These are phyloP conservation scores for Nematostella vectensis DNA, from an alignment of 92 coral and sea anemone genomes.

Conservation along the genomic window DNA sequence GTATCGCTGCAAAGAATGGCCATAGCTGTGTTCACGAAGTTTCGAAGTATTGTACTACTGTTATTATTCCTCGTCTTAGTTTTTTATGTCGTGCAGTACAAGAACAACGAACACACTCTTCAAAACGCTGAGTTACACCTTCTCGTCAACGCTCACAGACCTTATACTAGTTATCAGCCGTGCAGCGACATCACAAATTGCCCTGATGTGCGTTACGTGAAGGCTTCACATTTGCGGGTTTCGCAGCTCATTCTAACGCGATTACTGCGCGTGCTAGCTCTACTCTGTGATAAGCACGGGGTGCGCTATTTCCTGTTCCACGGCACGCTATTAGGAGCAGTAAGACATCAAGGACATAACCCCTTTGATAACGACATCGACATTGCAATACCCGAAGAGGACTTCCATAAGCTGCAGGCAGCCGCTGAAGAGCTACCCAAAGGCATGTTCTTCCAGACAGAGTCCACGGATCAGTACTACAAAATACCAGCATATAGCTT, in stretches of 20 bases:
- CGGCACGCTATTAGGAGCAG: conserved; percentile 41
- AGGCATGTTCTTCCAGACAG: conserved; percentile 39
- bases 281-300: conserved; percentile 26
- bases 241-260: conserved; percentile 39
- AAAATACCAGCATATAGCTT: neutral
- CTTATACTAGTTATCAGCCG: neutral
- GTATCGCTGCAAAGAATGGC: too few species aligned
- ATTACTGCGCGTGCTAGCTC: conserved; percentile 20
- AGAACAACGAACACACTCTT: too few species aligned
- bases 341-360: conserved; percentile 24
- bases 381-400: conserved; percentile 14
- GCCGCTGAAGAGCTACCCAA: conserved; percentile 27
- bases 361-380: conserved; percentile 43
- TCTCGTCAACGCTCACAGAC: too few species aligned
- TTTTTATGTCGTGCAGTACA: too few species aligned
- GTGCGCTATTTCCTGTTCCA: conserved; percentile 29
- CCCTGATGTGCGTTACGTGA: conserved; percentile 27
- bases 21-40: too few species aligned
- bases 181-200: conserved; percentile 10
- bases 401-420: conserved; percentile 14
- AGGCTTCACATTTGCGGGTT: conserved; percentile 14
- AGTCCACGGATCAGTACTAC: conserved; percentile 22
- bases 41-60: too few species aligned
- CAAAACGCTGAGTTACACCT: too few species aligned
- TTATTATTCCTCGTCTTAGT: too few species aligned